Percentiles rank a stretch among this genome's conserved stretches.
Evolutionary conservation across 1,140 invertebrate species (phyloP).

Genomic region (Drosophila subobscura): DNA sequence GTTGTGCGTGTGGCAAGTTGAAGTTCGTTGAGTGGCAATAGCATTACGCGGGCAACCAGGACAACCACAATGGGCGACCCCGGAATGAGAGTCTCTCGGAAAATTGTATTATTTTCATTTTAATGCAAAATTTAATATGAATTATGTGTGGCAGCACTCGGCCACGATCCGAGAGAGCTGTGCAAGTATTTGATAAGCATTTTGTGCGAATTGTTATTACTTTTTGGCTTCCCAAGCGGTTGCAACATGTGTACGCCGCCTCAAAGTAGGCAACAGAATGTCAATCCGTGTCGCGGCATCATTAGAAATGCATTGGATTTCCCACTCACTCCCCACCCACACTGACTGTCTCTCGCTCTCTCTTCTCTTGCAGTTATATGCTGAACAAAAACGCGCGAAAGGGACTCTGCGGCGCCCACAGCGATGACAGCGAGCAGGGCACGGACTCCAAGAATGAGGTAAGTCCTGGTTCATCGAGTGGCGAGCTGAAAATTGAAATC

Average conservation of each 20-base stretch:
- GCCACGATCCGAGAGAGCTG: too few species aligned
- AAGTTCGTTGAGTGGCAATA: conserved; percentile 49
- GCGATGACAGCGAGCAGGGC: conserved; percentile 71
- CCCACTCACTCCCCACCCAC: conserved; percentile 8
- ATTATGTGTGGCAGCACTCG: too few species aligned
- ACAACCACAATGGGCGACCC: conserved; percentile 10
- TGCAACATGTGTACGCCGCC: conserved; percentile 2
- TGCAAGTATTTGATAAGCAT: too few species aligned
- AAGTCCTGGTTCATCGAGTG: conserved; percentile 36
- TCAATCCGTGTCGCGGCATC: conserved; percentile 37
- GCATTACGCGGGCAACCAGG: conserved; percentile 21
- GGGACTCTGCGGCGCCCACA: conserved; percentile 38
- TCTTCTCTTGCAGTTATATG: conserved; percentile 52
- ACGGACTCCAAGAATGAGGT: conserved; percentile 69
- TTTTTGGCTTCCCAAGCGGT: too few species aligned
- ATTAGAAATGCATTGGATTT: conserved; percentile 67
- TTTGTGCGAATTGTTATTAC: too few species aligned
- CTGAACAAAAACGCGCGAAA: conserved; percentile 53
- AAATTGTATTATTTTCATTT: too few species aligned
- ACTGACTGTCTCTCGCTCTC: conserved; percentile 6
- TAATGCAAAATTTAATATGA: too few species aligned
- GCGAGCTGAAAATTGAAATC: conserved; percentile 52
- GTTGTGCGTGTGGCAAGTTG: conserved; percentile 63
- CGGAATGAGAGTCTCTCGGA: neutral
- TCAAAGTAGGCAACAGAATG: conserved; percentile 61